These are phyloP conservation scores for Caenorhabditis drosophilae DNA, from an alignment of 2,888 invertebrate species.

Conservation along the genomic window DNA sequence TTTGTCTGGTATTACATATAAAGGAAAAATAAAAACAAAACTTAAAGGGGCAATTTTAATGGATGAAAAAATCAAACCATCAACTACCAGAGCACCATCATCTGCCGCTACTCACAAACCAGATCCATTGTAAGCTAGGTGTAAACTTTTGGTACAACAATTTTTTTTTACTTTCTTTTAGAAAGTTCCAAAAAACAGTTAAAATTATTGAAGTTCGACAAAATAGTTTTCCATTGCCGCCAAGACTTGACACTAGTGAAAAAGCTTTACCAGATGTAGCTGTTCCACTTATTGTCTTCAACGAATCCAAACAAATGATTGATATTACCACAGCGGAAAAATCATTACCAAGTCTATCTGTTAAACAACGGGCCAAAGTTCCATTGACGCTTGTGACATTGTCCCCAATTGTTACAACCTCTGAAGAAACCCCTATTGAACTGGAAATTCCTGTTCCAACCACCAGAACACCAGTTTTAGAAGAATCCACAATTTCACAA, in stretches of 20 bases:
- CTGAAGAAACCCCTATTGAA: constrained; percentile 18
- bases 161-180: constrained; percentile 11
- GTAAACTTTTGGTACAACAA: too few species aligned
- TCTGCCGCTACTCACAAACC: constrained; percentile 15
- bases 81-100: constrained; percentile 25
- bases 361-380: background rate
- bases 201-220: constrained; percentile 19
- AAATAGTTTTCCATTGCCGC: constrained; percentile 17
- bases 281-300: constrained; percentile 21
- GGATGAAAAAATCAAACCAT: constrained; percentile 26
- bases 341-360: background rate
- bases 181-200: constrained; percentile 29
- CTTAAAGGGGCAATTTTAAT: constrained; percentile 28
- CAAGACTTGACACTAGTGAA: too few species aligned
- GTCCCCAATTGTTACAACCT: constrained; percentile 21
- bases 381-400: constrained; percentile 19
- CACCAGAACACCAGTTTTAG: constrained; percentile 16
- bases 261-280: too few species aligned
- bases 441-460: constrained; percentile 16
- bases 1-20: too few species aligned
- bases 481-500: constrained; percentile 30
- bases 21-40: background rate
- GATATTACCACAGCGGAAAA: background rate
- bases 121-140: constrained; percentile 29
- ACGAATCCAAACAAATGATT: constrained; percentile 6